A percentile compares a stretch with the other conserved stretches of the same genome.
Evolutionary conservation across 1,140 invertebrate genomes (phyloP).

Genomic region (Drosophila subpulchrella): DNA sequence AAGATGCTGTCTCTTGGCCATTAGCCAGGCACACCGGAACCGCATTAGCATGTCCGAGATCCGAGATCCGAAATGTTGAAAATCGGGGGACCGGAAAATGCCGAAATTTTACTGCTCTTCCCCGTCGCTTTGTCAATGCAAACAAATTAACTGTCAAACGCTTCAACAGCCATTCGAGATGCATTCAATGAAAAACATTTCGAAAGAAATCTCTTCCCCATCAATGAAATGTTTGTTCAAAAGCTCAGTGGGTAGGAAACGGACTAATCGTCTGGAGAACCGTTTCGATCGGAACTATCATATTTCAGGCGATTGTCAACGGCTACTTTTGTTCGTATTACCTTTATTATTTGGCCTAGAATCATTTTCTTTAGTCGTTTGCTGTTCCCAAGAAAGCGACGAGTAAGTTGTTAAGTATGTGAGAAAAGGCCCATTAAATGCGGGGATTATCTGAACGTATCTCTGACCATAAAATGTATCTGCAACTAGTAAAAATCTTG

Average conservation of each 20-base stretch:
- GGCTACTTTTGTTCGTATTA: conserved; percentile 55
- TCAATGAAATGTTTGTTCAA: conserved; percentile 51
- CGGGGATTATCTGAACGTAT: conserved; percentile 7
- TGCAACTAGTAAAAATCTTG: conserved; percentile 8
- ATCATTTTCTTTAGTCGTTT: conserved; percentile 11
- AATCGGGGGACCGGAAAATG: conserved; percentile 60
- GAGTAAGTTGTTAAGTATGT: conserved; percentile 35
- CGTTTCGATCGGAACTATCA: conserved; percentile 56
- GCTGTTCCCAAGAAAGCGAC: background rate
- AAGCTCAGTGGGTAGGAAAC: conserved; percentile 26
- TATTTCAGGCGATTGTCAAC: conserved; percentile 73
- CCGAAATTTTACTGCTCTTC: conserved; percentile 33
- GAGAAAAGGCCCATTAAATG: conserved; percentile 39
- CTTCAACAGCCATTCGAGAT: conserved; percentile 51
- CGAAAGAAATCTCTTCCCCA: conserved; percentile 33
- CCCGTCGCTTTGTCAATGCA: conserved; percentile 50
- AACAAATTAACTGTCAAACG: conserved; percentile 82
- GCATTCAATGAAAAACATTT: conserved; percentile 68
- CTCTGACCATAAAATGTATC: conserved; percentile 11
- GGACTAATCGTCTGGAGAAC: conserved; percentile 43
- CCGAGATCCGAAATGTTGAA: conserved; percentile 1
- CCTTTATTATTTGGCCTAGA: conserved; percentile 32
- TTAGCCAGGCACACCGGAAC: conserved; percentile 73
- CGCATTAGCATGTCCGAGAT: conserved; percentile 69
- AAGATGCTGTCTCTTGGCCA: conserved; percentile 48